Base-by-base conservation (phyloP, 1,140 invertebrate species). In the Lycorma delicatula region DNA sequence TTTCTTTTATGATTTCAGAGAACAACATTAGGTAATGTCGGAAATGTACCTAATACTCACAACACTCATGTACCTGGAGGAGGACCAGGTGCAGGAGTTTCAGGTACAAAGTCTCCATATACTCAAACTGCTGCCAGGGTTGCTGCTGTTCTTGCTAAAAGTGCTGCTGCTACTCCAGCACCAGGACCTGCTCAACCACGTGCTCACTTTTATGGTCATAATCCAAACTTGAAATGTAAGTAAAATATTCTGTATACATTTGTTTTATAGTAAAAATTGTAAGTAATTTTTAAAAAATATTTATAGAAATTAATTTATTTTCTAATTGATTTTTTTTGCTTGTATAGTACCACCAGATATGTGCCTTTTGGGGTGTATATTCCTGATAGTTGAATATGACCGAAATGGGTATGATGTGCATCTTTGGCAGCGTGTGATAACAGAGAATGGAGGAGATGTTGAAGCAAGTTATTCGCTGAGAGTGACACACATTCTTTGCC, bases 281-380 rank as follows among this genome's bases (percentile, higher is more conserved):
- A 25, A 2, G 2, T 48, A 13, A 2, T 48, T 48, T 2, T 3
- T n/a, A 38, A n/a, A n/a, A 18, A 38, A 38, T 3, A 2, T n/a
- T 38, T 3, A 7, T 2, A 38, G 2, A n/a, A 18, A 38, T n/a
- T 49, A 57, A 62, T 54, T 61, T 68, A 18, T 7, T 59, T 46
- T 56, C 12, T 28, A 31, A 34, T 60, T 18, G 27, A 58, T 54
- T 52, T 69, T 61, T 52, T 51, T 29, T 52, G 18, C 6, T 52
- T 9, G 23, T 58, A 57, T 67, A 87, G 84, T 97, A 52, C 91
- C 93, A 9, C 81, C 86, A 0, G 89, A 94, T 65, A 75, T 92
- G 46, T 97, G 91, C 72, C 71, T 97, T 5, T 75, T 96, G 2
- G 94, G 93, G 7, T 97, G 94, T 72, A 84, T 94, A 12, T 97